Evolutionary conservation across 2,113 vertebrate species (phyloP), one percentile per base, ranked within the genome.

Genomic region (Neoarius graeffei): DNA sequence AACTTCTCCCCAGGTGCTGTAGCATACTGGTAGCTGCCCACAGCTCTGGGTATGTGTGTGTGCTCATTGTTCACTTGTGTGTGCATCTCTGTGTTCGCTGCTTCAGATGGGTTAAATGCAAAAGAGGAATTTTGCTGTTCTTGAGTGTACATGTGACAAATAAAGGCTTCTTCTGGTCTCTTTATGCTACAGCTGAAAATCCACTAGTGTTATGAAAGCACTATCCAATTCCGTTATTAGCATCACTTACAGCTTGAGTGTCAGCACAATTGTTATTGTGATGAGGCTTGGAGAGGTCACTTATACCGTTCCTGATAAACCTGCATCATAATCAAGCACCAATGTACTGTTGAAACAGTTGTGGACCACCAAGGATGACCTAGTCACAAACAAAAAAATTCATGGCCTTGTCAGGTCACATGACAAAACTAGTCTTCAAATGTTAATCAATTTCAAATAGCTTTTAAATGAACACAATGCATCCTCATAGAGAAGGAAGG

Each of bases 371-470:
- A 35, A 42, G 50, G 57, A 79, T 76, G 20, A 84, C 27, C 30
- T 59, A 50, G 11, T 52, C 3, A 27, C 80, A 66, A 20, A 52
- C 73, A 48, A 23, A 20, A 4, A 30, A 23, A 52, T 84, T 60
- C 57, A 64, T 1, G 1, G 56, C 83, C 60, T 17, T 81, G 64
- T 66, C 30, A 52, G 19, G 8, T 11, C 81, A 5, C 79, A 27
- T 20, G 42, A 85, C 8, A 4, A 42, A 71, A 79, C 13, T 19
- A 25, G 80, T 81, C 57, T 85, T 86, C 79, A 88, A 88, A 86
- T 86, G 80, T 30, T 86, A 84, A 89, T 88, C n/a, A 74, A 74
- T 71, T 89, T 42, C 54, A 85, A 73, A 87, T 79, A 83, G 85
- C 71, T 83, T 80, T 64, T 48, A 30, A 83, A 73, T 84, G 81